Evolutionary conservation across 2,888 invertebrate genomes (phyloP).

Genomic region (Polyploca ridens): DNA sequence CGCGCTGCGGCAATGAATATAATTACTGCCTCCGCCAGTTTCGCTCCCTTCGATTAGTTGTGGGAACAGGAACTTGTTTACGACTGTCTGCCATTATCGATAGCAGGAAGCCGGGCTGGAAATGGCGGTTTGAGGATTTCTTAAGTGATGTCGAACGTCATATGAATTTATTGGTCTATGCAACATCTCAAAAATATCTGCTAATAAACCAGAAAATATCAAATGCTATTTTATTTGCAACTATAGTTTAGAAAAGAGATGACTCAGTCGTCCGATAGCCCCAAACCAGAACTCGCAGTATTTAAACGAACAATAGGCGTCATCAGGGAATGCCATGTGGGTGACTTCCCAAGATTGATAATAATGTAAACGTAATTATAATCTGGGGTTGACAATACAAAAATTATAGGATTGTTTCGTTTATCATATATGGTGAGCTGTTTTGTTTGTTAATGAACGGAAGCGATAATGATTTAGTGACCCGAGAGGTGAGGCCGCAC

Average conservation of each 20-base stretch:
- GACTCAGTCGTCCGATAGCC: not conserved
- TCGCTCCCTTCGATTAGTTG: conserved; percentile 41
- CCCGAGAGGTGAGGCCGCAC: conserved; percentile 74
- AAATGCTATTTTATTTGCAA: not conserved
- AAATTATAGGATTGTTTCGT: conserved; percentile 29
- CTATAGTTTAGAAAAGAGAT: not conserved
- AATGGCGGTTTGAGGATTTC: not conserved
- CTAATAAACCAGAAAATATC: not conserved
- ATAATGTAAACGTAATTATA: conserved; percentile 13
- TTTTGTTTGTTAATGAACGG: conserved; percentile 70
- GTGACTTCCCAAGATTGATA: not conserved
- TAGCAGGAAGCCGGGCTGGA: conserved; percentile 36
- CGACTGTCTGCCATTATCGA: conserved; percentile 32
- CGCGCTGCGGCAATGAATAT: conserved; percentile 39
- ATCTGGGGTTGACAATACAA: conserved; percentile 25
- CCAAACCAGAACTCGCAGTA: not conserved
- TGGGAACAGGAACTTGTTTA: conserved; percentile 43
- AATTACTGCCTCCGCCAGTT: conserved; percentile 43
- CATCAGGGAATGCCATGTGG: not conserved
- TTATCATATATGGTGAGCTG: conserved; percentile 49
- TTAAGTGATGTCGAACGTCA: not conserved
- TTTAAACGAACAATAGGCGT: not conserved
- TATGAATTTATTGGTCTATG: not conserved
- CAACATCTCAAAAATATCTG: not conserved
- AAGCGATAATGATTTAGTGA: conserved; percentile 80